These are phyloP conservation scores for Crocidura indochinensis DNA, from an alignment of 2,797 vertebrate genomes.

Conservation along the genomic window DNA sequence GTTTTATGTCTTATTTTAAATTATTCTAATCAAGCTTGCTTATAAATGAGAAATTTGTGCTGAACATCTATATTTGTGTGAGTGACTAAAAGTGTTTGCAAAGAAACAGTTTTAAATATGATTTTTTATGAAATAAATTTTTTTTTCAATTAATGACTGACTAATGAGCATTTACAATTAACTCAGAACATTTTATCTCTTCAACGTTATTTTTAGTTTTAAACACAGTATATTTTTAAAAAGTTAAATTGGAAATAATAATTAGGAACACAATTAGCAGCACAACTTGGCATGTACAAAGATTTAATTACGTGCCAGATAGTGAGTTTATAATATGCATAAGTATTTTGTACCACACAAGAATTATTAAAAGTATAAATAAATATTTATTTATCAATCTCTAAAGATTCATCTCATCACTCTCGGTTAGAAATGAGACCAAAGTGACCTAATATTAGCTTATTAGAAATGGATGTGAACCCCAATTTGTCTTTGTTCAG, in stretches of 20 bases:
- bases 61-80: neutral
- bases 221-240: neutral
- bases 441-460: neutral
- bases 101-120: neutral
- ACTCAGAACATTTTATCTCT: neutral
- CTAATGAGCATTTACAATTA: neutral
- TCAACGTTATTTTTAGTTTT: neutral
- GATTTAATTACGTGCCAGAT: neutral
- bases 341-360: neutral
- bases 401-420: neutral
- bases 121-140: neutral
- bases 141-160: neutral
- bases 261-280: neutral
- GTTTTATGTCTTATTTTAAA: neutral
- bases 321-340: neutral
- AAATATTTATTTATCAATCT: neutral
- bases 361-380: neutral
- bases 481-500: neutral
- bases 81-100: neutral
- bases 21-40: neutral
- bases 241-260: neutral
- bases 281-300: neutral
- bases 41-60: neutral
- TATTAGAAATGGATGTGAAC: constrained; percentile 22
- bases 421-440: neutral